A percentile compares a stretch with the other conserved stretches of the same genome.
phyloP scores from a whole-genome alignment of 2,888 invertebrate genomes.

The Xestia rhomboidea region DNA sequence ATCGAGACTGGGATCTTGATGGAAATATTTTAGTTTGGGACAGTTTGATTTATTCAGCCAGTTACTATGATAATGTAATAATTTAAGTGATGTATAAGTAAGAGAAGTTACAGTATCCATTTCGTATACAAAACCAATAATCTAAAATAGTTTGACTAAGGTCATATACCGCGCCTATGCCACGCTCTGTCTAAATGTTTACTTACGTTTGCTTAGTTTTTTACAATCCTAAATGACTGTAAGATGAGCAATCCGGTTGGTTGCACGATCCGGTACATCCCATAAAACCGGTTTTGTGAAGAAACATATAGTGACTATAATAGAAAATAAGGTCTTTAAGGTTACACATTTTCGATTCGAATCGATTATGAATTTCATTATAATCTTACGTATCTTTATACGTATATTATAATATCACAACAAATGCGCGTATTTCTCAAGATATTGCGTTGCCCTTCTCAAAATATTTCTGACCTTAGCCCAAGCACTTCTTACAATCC shows the following conservation, averaged over 20 bases:
- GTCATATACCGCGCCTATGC: neutral
- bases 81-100: neutral
- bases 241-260: neutral
- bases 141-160: slow-evolving; percentile 7
- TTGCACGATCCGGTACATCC: slow-evolving; percentile 1
- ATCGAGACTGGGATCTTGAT: slow-evolving; percentile 11
- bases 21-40: neutral
- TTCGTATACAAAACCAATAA: neutral
- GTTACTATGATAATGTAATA: neutral
- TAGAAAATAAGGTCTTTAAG: neutral
- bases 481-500: neutral
- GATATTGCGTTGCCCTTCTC: neutral
- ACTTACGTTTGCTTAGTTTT: neutral
- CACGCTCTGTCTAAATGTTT: neutral
- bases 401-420: slow-evolving; percentile 10
- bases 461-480: slow-evolving; percentile 13
- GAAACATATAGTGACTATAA: neutral
- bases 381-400: neutral
- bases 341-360: neutral
- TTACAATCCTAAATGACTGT: neutral
- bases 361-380: neutral
- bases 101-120: neutral
- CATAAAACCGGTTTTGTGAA: slow-evolving; percentile 7
- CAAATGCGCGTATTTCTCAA: neutral
- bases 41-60: neutral